Base-by-base conservation (phyloP, 2,113 vertebrate genomes). In the Laticauda colubrina region DNA sequence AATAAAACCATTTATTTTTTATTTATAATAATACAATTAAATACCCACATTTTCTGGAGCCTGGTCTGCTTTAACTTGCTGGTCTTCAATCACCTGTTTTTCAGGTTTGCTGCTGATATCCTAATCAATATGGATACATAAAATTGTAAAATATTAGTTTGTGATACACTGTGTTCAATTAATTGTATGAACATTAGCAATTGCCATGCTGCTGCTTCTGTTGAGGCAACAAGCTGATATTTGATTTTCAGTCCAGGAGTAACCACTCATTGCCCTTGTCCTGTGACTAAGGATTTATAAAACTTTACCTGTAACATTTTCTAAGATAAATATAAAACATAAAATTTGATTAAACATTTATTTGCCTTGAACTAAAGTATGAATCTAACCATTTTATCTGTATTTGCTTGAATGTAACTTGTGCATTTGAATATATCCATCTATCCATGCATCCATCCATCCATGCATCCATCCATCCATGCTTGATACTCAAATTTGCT, bases 11-110 rank as follows among this genome's bases (percentile, higher is more conserved):
- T n/a, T 57, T 90, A 85, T 45, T 51, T 87, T 87, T 54, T 29
- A 15, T 75, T 90, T 75, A 34, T 26, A 11, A 53, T 0, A 45
- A 56, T 26, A 26, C 7, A n/a, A 87, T 54, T 54, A 91, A 87
- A 94, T 86, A 95, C 93, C 0, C 91, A 97, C 97, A 3, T 96
- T 96, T 93, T 95, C 96, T 1, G 95, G 93, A 89, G 95, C 95
- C 75, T 96, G 96, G 61, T 97, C 97, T 95, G 95, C 93, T 5
- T 23, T 0, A 75, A 96, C 94, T 54, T 94, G 94, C 12, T 94
- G 93, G 14, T 95, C 94, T 6, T 54, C 89, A 81, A 93, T 61
- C 24, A 87, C 69, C 18, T 92, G 14, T n/a, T 93, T 87, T 21
- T 93, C 96, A 93, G 81, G 43, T 90, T 94, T 95, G 24, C 53